Evolutionary conservation across 2,888 invertebrate species (phyloP).

Genomic region (Cotesia congregata): DNA sequence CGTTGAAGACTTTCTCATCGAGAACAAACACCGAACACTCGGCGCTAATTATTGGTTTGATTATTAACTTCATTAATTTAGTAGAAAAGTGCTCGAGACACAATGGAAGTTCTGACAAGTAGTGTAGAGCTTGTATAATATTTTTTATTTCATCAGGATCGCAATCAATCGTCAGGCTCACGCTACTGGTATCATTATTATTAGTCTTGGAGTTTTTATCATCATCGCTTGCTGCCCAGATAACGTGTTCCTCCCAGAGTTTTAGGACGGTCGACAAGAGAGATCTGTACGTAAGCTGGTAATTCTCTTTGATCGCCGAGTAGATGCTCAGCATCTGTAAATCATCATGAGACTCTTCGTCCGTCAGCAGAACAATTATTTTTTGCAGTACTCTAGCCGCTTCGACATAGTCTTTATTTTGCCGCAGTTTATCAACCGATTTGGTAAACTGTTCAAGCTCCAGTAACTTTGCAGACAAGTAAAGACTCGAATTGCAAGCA

Average conservation of each 20-base stretch:
- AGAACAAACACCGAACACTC: conserved; percentile 70
- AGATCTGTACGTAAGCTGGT: conserved; percentile 70
- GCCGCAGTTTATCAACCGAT: conserved; percentile 62
- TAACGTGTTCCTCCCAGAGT: conserved; percentile 73
- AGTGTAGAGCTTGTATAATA: conserved; percentile 67
- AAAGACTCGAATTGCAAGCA: conserved; percentile 74
- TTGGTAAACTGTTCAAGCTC: conserved; percentile 67
- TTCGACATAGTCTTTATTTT: conserved; percentile 64
- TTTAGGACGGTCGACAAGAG: conserved; percentile 71
- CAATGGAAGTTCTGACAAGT: conserved; percentile 69
- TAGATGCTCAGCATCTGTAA: conserved; percentile 73
- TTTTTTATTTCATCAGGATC: conserved; percentile 62
- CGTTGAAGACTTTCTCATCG: conserved; percentile 66
- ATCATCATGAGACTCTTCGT: conserved; percentile 69
- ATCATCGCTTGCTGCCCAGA: conserved; percentile 65
- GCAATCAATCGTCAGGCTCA: conserved; percentile 51
- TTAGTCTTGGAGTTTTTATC: background rate
- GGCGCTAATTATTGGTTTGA: conserved; percentile 74
- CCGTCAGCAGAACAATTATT: conserved; percentile 70
- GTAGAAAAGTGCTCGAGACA: conserved; percentile 75
- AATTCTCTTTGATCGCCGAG: conserved; percentile 70
- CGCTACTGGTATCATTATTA: background rate
- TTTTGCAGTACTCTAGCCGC: conserved; percentile 73
- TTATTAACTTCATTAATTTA: conserved; percentile 74
- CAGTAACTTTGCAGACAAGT: conserved; percentile 70